Conservation (phyloP, 2,113 vertebrate species). For the Ahaetulla prasina region DNA sequence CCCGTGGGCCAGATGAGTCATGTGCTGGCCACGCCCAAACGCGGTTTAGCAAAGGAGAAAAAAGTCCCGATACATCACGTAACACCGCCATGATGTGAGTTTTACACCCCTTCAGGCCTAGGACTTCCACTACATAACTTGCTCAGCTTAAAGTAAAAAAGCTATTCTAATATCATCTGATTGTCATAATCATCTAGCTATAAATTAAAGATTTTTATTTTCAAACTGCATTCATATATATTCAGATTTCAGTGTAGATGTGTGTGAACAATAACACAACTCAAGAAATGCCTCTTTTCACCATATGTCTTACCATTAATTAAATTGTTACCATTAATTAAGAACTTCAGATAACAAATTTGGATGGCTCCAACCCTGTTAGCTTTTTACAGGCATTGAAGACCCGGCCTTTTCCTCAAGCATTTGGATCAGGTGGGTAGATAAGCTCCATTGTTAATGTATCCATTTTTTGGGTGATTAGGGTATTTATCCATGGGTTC, state of each 20-base stretch:
- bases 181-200: neutral
- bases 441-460: neutral
- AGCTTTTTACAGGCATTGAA: neutral
- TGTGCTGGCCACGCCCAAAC: no score
- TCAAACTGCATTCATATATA: neutral
- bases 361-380: neutral
- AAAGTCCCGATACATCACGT: no score
- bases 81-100: accelerated
- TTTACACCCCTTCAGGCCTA: neutral
- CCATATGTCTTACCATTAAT: neutral
- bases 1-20: no score
- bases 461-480: neutral
- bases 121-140: neutral
- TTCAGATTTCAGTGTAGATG: neutral
- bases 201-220: neutral
- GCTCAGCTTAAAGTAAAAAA: neutral
- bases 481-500: neutral
- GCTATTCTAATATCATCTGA: neutral
- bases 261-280: neutral
- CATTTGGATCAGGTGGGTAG: neutral
- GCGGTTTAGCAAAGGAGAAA: no score
- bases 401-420: neutral
- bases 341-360: neutral
- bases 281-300: neutral
- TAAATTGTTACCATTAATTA: neutral